Base-by-base conservation (phyloP, 2,888 invertebrate genomes). In the Latrodectus hesperus region DNA sequence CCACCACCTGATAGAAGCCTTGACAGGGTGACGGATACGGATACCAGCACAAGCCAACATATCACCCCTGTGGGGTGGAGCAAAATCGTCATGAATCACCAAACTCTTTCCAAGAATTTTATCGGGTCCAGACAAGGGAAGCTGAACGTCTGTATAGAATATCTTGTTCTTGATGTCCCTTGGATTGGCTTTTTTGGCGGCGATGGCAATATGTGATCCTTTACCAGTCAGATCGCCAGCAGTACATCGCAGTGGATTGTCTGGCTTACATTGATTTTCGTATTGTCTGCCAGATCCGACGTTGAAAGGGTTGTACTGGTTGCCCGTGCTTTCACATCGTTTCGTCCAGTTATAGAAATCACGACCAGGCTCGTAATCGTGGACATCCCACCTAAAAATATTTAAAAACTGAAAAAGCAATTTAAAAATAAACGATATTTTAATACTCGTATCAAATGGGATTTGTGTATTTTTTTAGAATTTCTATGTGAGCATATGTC, bases 301-400 rank as follows among this genome's bases (percentile, higher is more conserved):
- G 90, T 95, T 94, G 90, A 95, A 95, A 0, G 98, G 98, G 93
- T 98, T 96, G 91, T 94, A 96, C n/a, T 95, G 93, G 0, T 91
- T 91, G 9, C 96, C 97, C 0, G 96, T 94, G 90, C 96, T 96
- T 12, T 82, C 88, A 82, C 92, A 92, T 2, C 98, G 93, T 70
- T 94, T 95, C 52, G 96, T 95, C 98, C 97, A 98, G 92, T 97
- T 96, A 92, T 97, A 97, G 92, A 95, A 98, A 92, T 98, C 98
- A 88, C 94, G 94, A 22, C 96, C 97, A 0, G 97, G 96, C 0
- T 96, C 94, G 12, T 89, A 82, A n/a, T 89, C 95, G 92, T 97
- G 96, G 22, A 98, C 94, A 14, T 96, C 95, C 97, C 98, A 98
- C 52, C 86, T 86, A 9, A 17, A 6, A 17, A 55, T 16, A 60